Evolutionary conservation across 2,888 invertebrate genomes (phyloP).

Genomic region (Andrena minutula): DNA sequence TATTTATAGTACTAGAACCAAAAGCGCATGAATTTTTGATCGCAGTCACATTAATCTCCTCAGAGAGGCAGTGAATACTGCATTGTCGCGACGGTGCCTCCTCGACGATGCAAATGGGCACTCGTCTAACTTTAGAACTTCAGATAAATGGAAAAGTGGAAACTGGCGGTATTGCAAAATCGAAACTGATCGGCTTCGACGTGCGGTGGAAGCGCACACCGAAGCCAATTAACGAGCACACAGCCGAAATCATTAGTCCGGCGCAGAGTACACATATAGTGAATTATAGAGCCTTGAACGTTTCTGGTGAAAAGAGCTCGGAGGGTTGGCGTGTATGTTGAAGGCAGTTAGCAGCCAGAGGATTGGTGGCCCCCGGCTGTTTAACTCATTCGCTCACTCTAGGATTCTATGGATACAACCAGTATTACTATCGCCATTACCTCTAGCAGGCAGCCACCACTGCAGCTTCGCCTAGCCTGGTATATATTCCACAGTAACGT

Average conservation of each 20-base stretch:
- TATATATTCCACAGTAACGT: conserved; percentile 48
- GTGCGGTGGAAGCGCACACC: conserved; percentile 1
- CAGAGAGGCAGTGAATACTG: too few species aligned
- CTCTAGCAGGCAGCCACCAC: conserved; percentile 38
- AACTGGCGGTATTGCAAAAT: background rate
- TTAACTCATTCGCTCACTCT: conserved; percentile 76
- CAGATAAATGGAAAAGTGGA: background rate
- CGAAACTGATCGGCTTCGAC: background rate
- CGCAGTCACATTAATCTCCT: too few species aligned
- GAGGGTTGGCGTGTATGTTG: conserved; percentile 59
- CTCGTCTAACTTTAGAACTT: too few species aligned
- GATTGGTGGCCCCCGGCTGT: conserved; percentile 79
- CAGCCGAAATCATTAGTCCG: conserved; percentile 62
- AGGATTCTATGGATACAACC: conserved; percentile 70
- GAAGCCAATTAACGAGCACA: conserved; percentile 62
- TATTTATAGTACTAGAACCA: too few species aligned
- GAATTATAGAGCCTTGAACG: conserved; percentile 59
- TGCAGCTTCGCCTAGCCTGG: conserved; percentile 3
- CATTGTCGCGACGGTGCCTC: too few species aligned
- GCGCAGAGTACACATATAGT: conserved; percentile 51
- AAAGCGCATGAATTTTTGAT: too few species aligned
- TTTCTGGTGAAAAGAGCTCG: conserved; percentile 58
- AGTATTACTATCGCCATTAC: conserved; percentile 65
- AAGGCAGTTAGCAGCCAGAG: conserved; percentile 78
- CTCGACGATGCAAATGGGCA: too few species aligned